phyloP scores from a whole-genome alignment of 2,797 vertebrate species.

The Lepus oiostolus region DNA sequence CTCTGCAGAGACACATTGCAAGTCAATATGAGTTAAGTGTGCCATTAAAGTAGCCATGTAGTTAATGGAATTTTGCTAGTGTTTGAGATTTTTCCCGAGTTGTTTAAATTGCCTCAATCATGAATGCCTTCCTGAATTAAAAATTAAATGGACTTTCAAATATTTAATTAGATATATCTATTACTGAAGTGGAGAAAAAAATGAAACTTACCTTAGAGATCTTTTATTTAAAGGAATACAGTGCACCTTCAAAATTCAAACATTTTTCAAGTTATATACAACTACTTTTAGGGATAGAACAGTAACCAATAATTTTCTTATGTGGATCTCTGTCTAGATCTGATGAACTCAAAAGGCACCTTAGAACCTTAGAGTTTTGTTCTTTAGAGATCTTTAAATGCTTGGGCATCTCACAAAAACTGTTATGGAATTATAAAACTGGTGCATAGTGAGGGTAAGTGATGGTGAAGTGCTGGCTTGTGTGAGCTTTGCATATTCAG shows the following conservation, averaged over 20 bases:
- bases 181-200: constrained; percentile 73
- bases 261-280: constrained; percentile 33
- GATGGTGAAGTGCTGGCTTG: background rate
- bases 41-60: constrained; percentile 73
- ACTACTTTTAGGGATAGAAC: constrained; percentile 29
- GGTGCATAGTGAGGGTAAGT: background rate
- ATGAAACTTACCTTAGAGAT: constrained; percentile 72
- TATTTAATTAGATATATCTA: constrained; percentile 80
- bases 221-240: constrained; percentile 68
- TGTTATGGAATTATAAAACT: constrained; percentile 8
- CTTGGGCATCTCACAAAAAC: background rate
- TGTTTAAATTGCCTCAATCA: constrained; percentile 80
- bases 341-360: constrained; percentile 8
- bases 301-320: background rate
- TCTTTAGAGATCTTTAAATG: constrained; percentile 23
- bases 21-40: constrained; percentile 82
- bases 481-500: background rate
- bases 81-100: constrained; percentile 60
- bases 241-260: constrained; percentile 24
- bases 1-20: constrained; percentile 62
- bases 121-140: constrained; percentile 81
- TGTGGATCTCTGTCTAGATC: background rate
- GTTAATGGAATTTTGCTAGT: constrained; percentile 80
- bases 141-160: constrained; percentile 84
- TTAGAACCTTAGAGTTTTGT: background rate